These are phyloP conservation scores for Platichthys flesus DNA, from an alignment of 2,113 vertebrate genomes.

Conservation along the genomic window DNA sequence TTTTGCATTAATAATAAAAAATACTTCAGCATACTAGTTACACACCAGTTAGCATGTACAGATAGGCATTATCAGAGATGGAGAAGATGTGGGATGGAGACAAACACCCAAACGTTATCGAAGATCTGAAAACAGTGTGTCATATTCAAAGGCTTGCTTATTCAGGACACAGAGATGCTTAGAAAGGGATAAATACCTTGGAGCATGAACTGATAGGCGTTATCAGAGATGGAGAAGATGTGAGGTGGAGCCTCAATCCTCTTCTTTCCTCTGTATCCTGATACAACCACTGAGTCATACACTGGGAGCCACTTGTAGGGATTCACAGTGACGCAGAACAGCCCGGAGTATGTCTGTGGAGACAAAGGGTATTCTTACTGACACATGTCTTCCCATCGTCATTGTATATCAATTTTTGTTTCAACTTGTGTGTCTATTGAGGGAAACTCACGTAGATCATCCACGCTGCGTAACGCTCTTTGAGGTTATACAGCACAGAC, in stretches of 20 bases:
- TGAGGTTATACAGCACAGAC: slow-evolving; percentile 87
- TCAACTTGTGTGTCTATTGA: neutral
- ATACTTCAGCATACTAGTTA: too few species aligned
- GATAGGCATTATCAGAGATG: slow-evolving; percentile 82
- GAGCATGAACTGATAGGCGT: slow-evolving; percentile 82
- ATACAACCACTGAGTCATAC: slow-evolving; percentile 78
- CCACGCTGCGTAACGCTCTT: slow-evolving; percentile 91
- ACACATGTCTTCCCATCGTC: neutral
- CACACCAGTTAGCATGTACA: slow-evolving; percentile 77
- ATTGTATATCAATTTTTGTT: too few species aligned
- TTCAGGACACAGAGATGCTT: neutral
- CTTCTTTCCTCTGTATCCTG: slow-evolving; percentile 81
- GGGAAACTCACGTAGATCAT: slow-evolving; percentile 89
- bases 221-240: slow-evolving; percentile 83
- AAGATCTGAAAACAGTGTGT: slow-evolving; percentile 59
- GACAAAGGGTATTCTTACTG: neutral
- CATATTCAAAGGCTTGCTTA: neutral
- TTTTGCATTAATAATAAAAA: too few species aligned
- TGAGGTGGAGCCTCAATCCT: slow-evolving; percentile 80
- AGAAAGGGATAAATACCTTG: slow-evolving; percentile 58
- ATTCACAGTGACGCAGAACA: slow-evolving; percentile 92
- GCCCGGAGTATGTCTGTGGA: slow-evolving; percentile 85
- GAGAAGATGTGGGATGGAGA: slow-evolving; percentile 83
- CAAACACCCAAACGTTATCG: slow-evolving; percentile 36
- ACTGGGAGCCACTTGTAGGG: slow-evolving; percentile 93